Evolutionary conservation across 1,140 invertebrate species (phyloP), one percentile per base, ranked within the genome.

Genomic region (Lepidurus apus): DNA sequence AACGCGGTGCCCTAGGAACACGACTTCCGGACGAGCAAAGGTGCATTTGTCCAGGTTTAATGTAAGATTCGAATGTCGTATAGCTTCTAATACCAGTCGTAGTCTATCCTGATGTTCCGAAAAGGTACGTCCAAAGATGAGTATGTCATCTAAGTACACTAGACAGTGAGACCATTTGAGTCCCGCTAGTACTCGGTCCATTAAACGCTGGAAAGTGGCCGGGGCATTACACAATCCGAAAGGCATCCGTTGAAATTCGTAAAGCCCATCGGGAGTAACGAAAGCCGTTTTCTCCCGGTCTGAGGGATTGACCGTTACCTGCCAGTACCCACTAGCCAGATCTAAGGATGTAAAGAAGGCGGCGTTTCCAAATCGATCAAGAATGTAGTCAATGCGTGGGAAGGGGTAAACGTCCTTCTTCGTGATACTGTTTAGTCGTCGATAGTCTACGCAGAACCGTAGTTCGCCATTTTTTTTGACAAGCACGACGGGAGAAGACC

Each of bases 281-380:
- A 89, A 88, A 0, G 86, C 87, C 0, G 87, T 89, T 83, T 88
- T 88, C 9, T 83, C 79, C 9, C 81, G 83, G 74, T 83, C 83
- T 0, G 79, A 45, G 34, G 80, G 73, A 6, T 85, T 81, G 9
- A 88, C 74, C 7, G 77, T 77, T 9, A 88, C 80, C 81, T 88
- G 87, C 81, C 83, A 84, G 81, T 86, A 88, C 1, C 87, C 87
- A 24, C 82, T 83, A 0, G 75, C 80, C 13, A 86, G 75, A 81
- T 87, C 86, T 6, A 87, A 76, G 13, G 84, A 82, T 8, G 81
- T 80, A 74, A 87, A 87, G 53, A 79, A 82, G 3, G 78, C 79
- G 17, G 78, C 79, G 0, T 82, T 83, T 0, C 80, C 79, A 42
- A 88, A 73, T 10, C 74, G 81, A 77, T 84, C 81, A 24, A 89